A percentile compares a stretch with the other conserved stretches of the same genome.
phyloP scores from a whole-genome alignment of 2,888 invertebrate genomes.

The Hetaerina titia region DNA sequence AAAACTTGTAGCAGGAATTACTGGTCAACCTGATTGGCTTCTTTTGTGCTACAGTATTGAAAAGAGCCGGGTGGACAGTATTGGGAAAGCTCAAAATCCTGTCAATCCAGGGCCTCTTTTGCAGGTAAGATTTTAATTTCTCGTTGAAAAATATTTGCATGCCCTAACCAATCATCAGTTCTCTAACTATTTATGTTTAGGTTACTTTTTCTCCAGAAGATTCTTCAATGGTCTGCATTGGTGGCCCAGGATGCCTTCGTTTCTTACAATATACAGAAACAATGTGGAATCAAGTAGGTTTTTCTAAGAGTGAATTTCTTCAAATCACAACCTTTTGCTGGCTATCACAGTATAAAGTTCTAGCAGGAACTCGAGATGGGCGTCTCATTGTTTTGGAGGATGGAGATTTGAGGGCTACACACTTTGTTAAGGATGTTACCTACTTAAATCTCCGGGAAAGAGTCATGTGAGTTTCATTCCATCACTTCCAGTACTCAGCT shows the following conservation, averaged over 20 bases:
- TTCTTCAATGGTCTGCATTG: conserved; percentile 85
- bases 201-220: conserved; percentile 89
- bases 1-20: conserved; percentile 88
- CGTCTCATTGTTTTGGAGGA: conserved; percentile 89
- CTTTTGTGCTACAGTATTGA: conserved; percentile 91
- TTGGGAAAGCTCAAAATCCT: conserved; percentile 85
- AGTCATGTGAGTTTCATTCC: conserved; percentile 78
- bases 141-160: too few species aligned
- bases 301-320: conserved; percentile 88
- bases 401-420: conserved; percentile 87
- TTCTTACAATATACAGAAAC: conserved; percentile 88
- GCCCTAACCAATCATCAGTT: too few species aligned
- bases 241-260: conserved; percentile 84
- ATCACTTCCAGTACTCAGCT: background rate
- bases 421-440: conserved; percentile 81
- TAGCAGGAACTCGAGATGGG: conserved; percentile 89
- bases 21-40: conserved; percentile 90
- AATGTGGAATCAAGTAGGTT: conserved; percentile 90
- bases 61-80: conserved; percentile 88
- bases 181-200: conserved; percentile 76
- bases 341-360: conserved; percentile 89
- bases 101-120: conserved; percentile 83
- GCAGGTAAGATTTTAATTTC: conserved; percentile 76
- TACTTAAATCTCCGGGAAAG: conserved; percentile 83
- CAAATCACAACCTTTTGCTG: conserved; percentile 88